Percentiles rank a stretch among this genome's conserved stretches.
Conservation (phyloP, 1,140 invertebrate species). For the Aphelinus atriplicis region DNA sequence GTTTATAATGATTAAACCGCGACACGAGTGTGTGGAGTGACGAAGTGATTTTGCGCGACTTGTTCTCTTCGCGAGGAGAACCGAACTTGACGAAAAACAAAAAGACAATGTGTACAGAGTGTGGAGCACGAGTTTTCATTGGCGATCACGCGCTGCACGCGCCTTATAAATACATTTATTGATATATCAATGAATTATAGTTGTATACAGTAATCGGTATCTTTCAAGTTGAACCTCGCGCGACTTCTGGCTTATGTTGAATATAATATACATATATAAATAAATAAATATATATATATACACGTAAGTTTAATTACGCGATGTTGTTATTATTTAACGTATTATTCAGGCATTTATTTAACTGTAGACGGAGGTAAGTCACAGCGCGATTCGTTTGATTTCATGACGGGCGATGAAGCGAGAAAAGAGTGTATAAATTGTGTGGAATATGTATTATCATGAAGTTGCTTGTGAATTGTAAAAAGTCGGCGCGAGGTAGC, state of each 20-base stretch:
- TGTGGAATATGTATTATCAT: too few species aligned
- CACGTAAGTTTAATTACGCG: background rate
- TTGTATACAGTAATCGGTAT: conserved; percentile 57
- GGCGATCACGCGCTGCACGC: conserved; percentile 50
- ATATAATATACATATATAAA: too few species aligned
- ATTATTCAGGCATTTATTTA: background rate
- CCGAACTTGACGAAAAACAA: too few species aligned
- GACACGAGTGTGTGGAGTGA: background rate
- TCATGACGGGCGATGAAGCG: background rate
- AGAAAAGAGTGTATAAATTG: background rate
- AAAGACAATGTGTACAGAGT: conserved; percentile 56
- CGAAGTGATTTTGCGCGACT: conserved; percentile 2
- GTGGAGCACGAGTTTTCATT: conserved; percentile 51
- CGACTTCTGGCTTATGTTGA: conserved; percentile 3
- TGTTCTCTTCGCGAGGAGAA: conserved; percentile 8
- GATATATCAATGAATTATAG: conserved; percentile 55
- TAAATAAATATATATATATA: background rate
- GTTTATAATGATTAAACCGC: background rate
- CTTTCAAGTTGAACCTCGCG: conserved; percentile 39
- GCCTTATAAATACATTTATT: conserved; percentile 61
- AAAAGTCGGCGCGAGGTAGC: conserved; percentile 41
- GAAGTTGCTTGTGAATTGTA: conserved; percentile 15
- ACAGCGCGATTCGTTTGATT: background rate
- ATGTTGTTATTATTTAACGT: background rate
- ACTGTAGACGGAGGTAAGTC: background rate